Evolutionary conservation across 2,113 vertebrate genomes (phyloP).

Genomic region (Pygoscelis adeliae): DNA sequence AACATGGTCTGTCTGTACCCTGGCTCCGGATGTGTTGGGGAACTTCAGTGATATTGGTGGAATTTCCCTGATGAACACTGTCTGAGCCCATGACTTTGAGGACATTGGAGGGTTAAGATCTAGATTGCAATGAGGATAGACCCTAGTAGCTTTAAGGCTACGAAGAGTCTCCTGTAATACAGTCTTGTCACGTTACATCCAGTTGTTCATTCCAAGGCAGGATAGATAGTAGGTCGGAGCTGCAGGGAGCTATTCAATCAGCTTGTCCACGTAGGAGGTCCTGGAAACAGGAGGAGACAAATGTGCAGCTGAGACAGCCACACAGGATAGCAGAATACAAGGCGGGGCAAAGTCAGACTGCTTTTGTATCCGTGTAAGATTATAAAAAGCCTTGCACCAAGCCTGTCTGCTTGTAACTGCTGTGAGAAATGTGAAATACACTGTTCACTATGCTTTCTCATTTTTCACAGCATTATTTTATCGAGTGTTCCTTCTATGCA

Average conservation of each 20-base stretch:
- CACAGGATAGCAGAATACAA: neutral
- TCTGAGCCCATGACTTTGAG: neutral
- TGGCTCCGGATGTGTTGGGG: neutral
- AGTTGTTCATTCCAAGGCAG: neutral
- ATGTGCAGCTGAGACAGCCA: neutral
- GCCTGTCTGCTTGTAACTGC: neutral
- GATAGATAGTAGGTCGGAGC: neutral
- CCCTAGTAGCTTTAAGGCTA: neutral
- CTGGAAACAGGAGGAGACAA: neutral
- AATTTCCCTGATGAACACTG: accelerated
- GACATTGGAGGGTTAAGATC: neutral
- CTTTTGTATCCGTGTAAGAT: neutral
- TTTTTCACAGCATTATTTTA: neutral
- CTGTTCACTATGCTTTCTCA: neutral
- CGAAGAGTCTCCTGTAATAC: neutral
- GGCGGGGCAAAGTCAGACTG: neutral
- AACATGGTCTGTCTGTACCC: neutral
- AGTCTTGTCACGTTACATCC: accelerated
- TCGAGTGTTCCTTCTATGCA: neutral
- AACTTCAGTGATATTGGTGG: accelerated
- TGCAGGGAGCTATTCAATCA: neutral
- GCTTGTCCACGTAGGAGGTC: neutral
- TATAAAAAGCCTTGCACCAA: neutral
- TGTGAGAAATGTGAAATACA: neutral
- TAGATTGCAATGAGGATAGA: neutral